Base-by-base conservation (phyloP, 2,113 vertebrate species). In the Odocoileus virginianus region DNA sequence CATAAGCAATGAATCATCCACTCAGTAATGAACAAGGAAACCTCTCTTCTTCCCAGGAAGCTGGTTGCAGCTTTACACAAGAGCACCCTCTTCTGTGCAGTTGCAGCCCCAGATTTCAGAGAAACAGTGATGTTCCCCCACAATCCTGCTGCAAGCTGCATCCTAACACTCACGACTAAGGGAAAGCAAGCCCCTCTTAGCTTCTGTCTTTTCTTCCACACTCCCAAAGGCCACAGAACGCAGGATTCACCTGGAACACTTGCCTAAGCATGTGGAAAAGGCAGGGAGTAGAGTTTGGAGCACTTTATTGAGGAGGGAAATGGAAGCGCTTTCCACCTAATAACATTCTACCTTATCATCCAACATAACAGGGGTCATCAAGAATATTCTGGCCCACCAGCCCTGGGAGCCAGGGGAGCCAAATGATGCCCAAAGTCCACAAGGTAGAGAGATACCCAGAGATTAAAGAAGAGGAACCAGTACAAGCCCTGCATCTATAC, bases 41-140 rank as follows among this genome's bases (percentile, higher is more conserved):
- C 85, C 58, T 76, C 1, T 10, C 21, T 64, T 97, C 64, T 60
- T 94, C 91, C 94, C 74, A 6, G 87, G 60, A 95, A 89, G 87
- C 95, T 50, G 21, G 87, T 30, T n/a, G 19, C 81, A 97, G 47
- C 79, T 95, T 96, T 95, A 87, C 92, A 82, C 96, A 95, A 98
- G 93, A 94, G 9, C 78, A 96, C 97, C 97, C 97, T 98, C 98
- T 97, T 90, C 61, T 98, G 98, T 93, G 97, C 95, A 97, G 90
- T 91, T 16, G 28, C 43, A 79, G 95, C 40, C 87, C 87, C 57
- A 61, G 58, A 52, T 64, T 79, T 90, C 27, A 3, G 40, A 85
- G 40, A 57, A 78, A 83, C 54, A 23, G 94, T 36, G 12, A 47
- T 9, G 54, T 21, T 50, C 81, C 23, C 3, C 7, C 4, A 2